Evolutionary conservation across 1,140 invertebrate genomes (phyloP), one percentile per base, ranked within the genome.

Genomic region (Lepidurus arcticus): DNA sequence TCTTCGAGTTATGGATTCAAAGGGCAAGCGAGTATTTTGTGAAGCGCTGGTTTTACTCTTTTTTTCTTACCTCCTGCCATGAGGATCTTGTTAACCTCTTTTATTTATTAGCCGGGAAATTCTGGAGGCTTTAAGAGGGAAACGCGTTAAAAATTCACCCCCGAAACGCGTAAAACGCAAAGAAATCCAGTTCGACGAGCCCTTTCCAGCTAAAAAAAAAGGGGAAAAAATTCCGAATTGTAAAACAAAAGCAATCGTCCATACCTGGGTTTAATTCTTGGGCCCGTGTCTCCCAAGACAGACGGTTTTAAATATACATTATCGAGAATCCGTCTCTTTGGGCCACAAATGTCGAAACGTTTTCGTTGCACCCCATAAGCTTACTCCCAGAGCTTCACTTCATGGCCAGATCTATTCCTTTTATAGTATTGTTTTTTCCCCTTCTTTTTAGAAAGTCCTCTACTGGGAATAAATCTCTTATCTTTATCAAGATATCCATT

Each of bases 61-160:
- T 7, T 21, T 65, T 65, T 65, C 53, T 65, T 65, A 65, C 53
- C 53, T 65, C 53, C 53, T 65, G 53, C 53, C 53, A 65, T 8
- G 10, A 21, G 53, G 8, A 65, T 65, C 53, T 65, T 65, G 53
- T 65, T 65, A 65, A n/a, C 53, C 53, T 47, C 53, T 65, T 65
- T 65, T 65, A 65, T 65, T 65, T 65, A 65, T 65, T 65, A 65
- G 53, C 53, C 53, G 21, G 53, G 21, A 65, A 65, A 65, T 65
- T 65, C 16, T 65, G 16, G 21, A 65, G 53, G 4, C 34, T 34
- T 65, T n/a, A 65, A 16, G 13, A 65, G 53, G 53, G 53, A 65
- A 65, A 21, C 53, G 9, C 53, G 53, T 65, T 65, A 65, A 65
- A 65, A 65, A 65, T 65, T 65, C 53, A 65, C 53, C 53, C 53